phyloP scores from a whole-genome alignment of 2,113 vertebrate genomes.

The Corythaixoides concolor region DNA sequence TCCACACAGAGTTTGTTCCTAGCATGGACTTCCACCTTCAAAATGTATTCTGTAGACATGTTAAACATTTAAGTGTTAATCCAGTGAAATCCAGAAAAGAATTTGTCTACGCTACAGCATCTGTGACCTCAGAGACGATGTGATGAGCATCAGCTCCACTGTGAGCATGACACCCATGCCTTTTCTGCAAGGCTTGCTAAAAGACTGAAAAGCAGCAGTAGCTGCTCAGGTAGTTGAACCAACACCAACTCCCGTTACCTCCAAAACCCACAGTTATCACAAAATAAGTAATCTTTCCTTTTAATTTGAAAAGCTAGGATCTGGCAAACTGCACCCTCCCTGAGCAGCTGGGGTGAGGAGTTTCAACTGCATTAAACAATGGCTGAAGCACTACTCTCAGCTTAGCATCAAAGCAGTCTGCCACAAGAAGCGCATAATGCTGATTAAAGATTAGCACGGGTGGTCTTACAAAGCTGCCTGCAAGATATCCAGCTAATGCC shows the following conservation, averaged over 20 bases:
- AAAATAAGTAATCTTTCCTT: background rate
- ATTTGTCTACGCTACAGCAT: background rate
- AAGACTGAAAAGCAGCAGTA: background rate
- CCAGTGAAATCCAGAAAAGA: background rate
- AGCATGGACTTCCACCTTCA: background rate
- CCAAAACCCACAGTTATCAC: background rate
- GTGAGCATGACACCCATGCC: background rate
- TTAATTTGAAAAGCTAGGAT: background rate
- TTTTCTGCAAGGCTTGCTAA: background rate
- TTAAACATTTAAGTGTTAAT: background rate
- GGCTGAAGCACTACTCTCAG: background rate
- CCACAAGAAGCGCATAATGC: background rate
- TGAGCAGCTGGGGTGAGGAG: background rate
- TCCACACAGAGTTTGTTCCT: background rate
- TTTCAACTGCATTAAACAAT: background rate
- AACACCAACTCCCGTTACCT: background rate
- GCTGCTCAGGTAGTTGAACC: background rate
- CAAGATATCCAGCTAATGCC: background rate
- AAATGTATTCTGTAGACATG: background rate
- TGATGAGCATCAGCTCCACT: background rate
- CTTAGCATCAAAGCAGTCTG: background rate
- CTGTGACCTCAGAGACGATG: background rate
- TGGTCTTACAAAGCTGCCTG: background rate
- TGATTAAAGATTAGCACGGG: background rate
- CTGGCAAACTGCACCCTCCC: background rate